Evolutionary conservation across 30 jellyfish, hydroid and myxozoan genomes (phyloP), one percentile per base, ranked within the genome.

Genomic region (Hydractinia symbiolongicarpus): DNA sequence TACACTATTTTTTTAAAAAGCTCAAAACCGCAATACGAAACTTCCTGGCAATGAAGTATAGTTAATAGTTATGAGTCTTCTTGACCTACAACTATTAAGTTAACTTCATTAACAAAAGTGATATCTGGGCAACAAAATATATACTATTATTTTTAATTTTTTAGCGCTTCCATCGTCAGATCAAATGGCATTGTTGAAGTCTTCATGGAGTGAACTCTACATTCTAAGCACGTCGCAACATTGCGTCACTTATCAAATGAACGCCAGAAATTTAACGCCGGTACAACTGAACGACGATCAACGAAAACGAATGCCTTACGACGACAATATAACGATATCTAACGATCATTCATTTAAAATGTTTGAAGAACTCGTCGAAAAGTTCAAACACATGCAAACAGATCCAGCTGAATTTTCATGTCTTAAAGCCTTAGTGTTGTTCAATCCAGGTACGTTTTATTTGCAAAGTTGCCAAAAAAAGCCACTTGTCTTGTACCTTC

Each of bases 381-480:
- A 88, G 77, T 93, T 93, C 83, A 93, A 87, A 77, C 69, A 83
- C 13, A 60, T 93, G 88, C 96, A 93, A 76, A 93, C 98, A 6
- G 98, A 93, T 77, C 95, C 96, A 69, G 96, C 96, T 5, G 98
- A 93, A 67, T 93, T 85, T 76, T 93, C 98, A 5, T 93, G 98
- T 84, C 89, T 93, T 44, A 93, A 93, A 69, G 98, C 98, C 9
- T 76, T 93, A 67, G 98, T 87, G 4, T 84, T 93, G 7, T 93
- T 93, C 85, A 93, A 93, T 77, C 98, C 98, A 73, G 98, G 98
- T 93, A 76, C 66, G 68, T 11, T 60, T 60, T 0, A 68, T 15
- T 68, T 30, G 51, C n/a, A 68, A 68, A 30, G 44, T 30, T 30
- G 44, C 44, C 2, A 30, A 30, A 30, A 30, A 30, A 30, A 2